Conservation (phyloP, 2,113 vertebrate species). For the Naja naja region DNA sequence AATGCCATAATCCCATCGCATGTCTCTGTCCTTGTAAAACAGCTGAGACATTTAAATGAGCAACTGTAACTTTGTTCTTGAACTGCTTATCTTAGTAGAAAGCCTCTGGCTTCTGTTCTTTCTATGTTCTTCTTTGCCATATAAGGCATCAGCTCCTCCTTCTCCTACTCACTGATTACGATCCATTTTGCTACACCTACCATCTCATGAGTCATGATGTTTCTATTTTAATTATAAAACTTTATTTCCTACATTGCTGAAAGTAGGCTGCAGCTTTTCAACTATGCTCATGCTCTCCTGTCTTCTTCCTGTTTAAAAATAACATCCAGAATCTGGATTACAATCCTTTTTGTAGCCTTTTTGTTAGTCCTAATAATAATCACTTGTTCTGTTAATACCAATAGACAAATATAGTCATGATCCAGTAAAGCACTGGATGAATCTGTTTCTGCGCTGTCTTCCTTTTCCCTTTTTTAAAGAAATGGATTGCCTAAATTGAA, state of each 20-base stretch:
- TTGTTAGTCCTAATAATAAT: neutral
- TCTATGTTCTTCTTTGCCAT: neutral
- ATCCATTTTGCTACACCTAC: neutral
- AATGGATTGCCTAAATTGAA: neutral
- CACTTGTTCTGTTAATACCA: neutral
- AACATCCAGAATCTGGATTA: neutral
- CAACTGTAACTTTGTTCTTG: neutral
- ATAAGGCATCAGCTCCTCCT: neutral
- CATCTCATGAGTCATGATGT: neutral
- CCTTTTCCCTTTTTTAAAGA: neutral
- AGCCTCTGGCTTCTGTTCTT: neutral
- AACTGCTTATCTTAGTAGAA: neutral
- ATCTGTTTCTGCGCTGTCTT: neutral
- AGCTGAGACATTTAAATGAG: neutral
- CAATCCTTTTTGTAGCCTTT: neutral
- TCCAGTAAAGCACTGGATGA: neutral
- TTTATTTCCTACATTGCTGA: neutral
- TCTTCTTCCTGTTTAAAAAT: neutral
- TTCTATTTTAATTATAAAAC: neutral
- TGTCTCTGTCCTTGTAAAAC: neutral
- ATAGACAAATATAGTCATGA: neutral
- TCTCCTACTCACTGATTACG: neutral
- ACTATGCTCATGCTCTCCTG: neutral
- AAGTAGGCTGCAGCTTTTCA: neutral
- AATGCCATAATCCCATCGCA: neutral